Evolutionary conservation across 2,797 vertebrate genomes (phyloP).

Genomic region (Discoglossus pictus): DNA sequence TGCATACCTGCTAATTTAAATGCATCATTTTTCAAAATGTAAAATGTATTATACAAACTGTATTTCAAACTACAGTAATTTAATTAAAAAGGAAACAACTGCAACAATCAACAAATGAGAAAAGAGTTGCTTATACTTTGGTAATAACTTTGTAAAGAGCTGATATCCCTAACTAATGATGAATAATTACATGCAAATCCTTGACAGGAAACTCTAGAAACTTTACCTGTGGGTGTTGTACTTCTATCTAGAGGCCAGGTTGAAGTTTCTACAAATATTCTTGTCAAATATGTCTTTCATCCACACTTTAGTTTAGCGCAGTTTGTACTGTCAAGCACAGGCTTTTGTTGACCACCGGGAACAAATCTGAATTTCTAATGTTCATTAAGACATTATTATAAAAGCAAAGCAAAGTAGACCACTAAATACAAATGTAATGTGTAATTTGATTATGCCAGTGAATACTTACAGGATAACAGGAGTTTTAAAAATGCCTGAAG

Average conservation of each 20-base stretch:
- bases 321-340: conserved; percentile 41
- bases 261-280: conserved; percentile 37
- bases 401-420: conserved; percentile 38
- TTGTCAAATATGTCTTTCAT: conserved; percentile 46
- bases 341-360: conserved; percentile 43
- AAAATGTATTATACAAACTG: no score
- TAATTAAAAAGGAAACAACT: background rate
- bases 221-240: conserved; percentile 24
- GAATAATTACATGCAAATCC: conserved; percentile 14
- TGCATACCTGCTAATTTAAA: no score
- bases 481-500: conserved; percentile 45
- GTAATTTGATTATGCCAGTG: conserved; percentile 46
- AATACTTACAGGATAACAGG: conserved; percentile 36
- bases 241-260: conserved; percentile 27
- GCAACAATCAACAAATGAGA: background rate
- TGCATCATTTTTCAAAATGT: no score
- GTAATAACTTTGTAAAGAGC: conserved; percentile 29
- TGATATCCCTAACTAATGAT: conserved; percentile 18
- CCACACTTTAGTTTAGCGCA: conserved; percentile 25
- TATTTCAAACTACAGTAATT: background rate
- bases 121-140: conserved; percentile 9
- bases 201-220: conserved; percentile 10
- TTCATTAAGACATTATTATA: conserved; percentile 42
- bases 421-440: conserved; percentile 47
- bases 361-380: conserved; percentile 46